Evolutionary conservation across 2,113 vertebrate genomes (phyloP).

Genomic region (Gavialis gangeticus): DNA sequence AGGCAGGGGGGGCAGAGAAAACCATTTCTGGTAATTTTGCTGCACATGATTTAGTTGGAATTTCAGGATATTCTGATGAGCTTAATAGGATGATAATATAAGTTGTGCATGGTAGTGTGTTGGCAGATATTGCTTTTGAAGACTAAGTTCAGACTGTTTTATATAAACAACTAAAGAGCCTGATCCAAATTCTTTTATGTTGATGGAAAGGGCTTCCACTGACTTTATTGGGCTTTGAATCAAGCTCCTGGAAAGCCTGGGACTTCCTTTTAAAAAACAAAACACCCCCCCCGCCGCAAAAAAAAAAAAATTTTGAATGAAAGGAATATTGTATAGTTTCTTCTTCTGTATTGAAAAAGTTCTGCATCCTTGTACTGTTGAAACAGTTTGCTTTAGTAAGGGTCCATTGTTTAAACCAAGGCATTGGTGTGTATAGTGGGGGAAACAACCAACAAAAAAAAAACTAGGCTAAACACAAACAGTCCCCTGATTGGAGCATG

Average conservation of each 20-base stretch:
- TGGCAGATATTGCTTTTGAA: background rate
- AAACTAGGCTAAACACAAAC: slow-evolving; percentile 70
- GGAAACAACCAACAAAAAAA: slow-evolving; percentile 23
- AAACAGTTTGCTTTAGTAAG: slow-evolving; percentile 14
- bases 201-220: background rate
- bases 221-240: slow-evolving; percentile 26
- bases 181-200: background rate
- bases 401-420: slow-evolving; percentile 53
- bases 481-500: slow-evolving; percentile 74
- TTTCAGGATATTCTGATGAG: background rate
- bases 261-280: background rate
- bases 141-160: background rate
- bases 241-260: slow-evolving; percentile 14
- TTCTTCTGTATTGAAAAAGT: slow-evolving; percentile 53
- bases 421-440: slow-evolving; percentile 47
- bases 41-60: background rate
- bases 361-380: slow-evolving; percentile 39
- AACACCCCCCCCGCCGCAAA: too few relatives aligned
- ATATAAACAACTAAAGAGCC: background rate
- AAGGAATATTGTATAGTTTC: slow-evolving; percentile 52
- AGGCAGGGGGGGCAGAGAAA: background rate
- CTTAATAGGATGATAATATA: slow-evolving; percentile 45
- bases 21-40: background rate
- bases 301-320: slow-evolving; percentile 30
- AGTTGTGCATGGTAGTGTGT: background rate